Evolutionary conservation across 2,888 invertebrate species (phyloP).

Genomic region (Drosophila mayaguana): DNA sequence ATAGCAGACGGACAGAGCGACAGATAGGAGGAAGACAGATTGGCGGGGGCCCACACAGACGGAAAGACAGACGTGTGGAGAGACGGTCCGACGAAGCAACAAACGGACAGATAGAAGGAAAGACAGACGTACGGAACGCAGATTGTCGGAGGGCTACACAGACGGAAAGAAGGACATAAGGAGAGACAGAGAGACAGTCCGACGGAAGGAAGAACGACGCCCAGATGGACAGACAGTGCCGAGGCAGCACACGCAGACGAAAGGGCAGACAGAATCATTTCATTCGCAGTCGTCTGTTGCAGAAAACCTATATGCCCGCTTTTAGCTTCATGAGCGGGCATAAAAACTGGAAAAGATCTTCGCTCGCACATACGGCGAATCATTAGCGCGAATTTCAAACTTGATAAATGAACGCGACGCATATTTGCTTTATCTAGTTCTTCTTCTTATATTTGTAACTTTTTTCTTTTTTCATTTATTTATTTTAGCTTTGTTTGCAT

Average conservation of each 20-base stretch:
- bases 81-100: neutral
- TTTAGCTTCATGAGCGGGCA: neutral
- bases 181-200: neutral
- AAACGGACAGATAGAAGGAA: neutral
- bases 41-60: neutral
- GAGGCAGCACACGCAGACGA: neutral
- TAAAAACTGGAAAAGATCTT: constrained; percentile 11
- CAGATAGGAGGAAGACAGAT: too few relatives aligned
- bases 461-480: neutral
- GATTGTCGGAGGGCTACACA: too few relatives aligned
- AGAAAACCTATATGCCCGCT: neutral
- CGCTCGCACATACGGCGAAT: constrained; percentile 58
- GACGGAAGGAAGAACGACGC: neutral
- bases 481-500: constrained; percentile 9
- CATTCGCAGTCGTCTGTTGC: neutral
- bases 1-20: neutral
- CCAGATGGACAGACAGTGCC: neutral
- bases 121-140: too few relatives aligned
- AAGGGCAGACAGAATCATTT: neutral
- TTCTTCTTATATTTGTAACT: neutral
- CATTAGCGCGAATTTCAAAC: constrained; percentile 61
- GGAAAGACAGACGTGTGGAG: neutral
- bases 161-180: too few relatives aligned
- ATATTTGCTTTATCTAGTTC: constrained; percentile 30
- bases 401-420: constrained; percentile 59